Conservation (phyloP, 2,797 vertebrate species). For the Pipistrellus pipistrellus region DNA sequence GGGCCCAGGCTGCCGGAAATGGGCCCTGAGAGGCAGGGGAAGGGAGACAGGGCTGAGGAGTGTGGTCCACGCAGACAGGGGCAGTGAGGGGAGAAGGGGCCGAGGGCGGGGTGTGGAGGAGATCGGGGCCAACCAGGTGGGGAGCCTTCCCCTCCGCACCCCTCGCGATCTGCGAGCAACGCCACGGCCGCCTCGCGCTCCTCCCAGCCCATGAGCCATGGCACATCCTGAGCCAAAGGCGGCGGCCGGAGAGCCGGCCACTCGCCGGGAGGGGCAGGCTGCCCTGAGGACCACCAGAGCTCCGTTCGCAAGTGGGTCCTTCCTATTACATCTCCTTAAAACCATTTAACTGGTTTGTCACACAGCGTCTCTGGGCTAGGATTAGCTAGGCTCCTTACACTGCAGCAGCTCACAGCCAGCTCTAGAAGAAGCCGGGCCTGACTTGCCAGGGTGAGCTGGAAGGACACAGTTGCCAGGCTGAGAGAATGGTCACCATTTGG, state of each 20-base stretch:
- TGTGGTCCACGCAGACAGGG: neutral
- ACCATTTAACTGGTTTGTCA: neutral
- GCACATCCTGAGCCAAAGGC: conserved; percentile 34
- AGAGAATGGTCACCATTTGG: conserved; percentile 17
- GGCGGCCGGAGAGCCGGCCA: neutral
- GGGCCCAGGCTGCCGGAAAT: conserved; percentile 18
- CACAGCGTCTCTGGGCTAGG: neutral
- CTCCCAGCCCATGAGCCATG: neutral
- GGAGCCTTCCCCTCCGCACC: neutral
- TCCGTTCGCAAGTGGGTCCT: neutral
- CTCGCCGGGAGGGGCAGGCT: neutral
- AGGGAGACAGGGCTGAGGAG: neutral
- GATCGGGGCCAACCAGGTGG: neutral
- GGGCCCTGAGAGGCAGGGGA: neutral
- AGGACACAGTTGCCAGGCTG: neutral
- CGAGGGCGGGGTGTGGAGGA: neutral
- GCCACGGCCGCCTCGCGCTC: neutral
- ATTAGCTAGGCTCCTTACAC: conserved; percentile 30
- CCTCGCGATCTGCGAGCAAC: neutral
- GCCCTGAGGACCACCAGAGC: neutral
- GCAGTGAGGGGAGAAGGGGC: neutral
- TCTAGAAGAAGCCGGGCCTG: conserved; percentile 24
- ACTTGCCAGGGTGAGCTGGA: conserved; percentile 35
- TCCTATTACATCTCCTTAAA: neutral
- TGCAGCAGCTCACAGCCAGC: neutral